Percentiles rank a stretch among this genome's conserved stretches.
Evolutionary conservation across 2,888 invertebrate species (phyloP).

Genomic region (Apamea sordens): DNA sequence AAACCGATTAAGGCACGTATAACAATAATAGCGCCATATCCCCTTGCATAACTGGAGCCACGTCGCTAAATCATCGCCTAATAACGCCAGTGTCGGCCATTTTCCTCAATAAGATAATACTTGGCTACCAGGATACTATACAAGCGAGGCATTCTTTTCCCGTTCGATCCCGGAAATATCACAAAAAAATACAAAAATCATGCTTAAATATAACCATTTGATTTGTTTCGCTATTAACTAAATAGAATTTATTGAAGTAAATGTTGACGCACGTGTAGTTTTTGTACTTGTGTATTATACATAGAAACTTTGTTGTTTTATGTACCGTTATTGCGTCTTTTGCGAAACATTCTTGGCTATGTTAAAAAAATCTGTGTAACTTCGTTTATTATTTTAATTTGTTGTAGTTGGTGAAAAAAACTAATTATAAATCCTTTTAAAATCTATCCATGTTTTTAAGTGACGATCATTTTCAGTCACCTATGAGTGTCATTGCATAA

Average conservation of each 20-base stretch:
- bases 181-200: constrained; percentile 27
- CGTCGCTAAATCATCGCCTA: constrained; percentile 58
- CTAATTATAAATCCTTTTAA: not conserved
- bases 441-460: not conserved
- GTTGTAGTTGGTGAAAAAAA: not conserved
- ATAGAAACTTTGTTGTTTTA: constrained; percentile 31
- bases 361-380: not conserved
- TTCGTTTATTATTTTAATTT: not conserved
- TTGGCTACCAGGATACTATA: constrained; percentile 36
- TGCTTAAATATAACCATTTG: constrained; percentile 2
- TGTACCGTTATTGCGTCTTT: constrained; percentile 16
- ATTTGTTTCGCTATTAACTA: constrained; percentile 19
- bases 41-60: constrained; percentile 49
- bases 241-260: constrained; percentile 16
- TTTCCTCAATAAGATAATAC: constrained; percentile 63
- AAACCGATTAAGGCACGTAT: constrained; percentile 34
- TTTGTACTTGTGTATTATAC: constrained; percentile 25
- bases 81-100: constrained; percentile 39
- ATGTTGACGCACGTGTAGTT: constrained; percentile 37
- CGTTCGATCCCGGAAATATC: constrained; percentile 27
- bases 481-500: constrained; percentile 16
- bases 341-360: not conserved
- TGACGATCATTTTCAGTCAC: constrained; percentile 14
- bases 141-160: constrained; percentile 25
- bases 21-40: constrained; percentile 29